Conservation (phyloP, 2,888 invertebrate genomes). For the Trichopria drosophilae region DNA sequence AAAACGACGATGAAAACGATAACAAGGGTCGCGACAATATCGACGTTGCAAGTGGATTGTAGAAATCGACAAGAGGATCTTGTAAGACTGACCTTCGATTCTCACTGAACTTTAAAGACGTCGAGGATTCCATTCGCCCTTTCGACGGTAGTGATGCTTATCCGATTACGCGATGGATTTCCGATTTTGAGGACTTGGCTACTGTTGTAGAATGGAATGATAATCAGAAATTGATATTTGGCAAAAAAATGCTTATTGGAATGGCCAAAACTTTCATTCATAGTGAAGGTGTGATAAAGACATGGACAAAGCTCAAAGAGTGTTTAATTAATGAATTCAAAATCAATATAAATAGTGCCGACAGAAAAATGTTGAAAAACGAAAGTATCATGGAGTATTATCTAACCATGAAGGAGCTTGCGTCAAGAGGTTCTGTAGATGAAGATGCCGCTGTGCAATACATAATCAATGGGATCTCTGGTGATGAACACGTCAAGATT, state of each 20-base stretch:
- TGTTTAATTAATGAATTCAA: not conserved
- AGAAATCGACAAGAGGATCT: too few relatives aligned
- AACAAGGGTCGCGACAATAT: too few relatives aligned
- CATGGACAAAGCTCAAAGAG: not conserved
- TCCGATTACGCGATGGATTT: not conserved
- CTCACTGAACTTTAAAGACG: too few relatives aligned
- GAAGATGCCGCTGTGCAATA: too few relatives aligned
- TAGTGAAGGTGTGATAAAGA: too few relatives aligned
- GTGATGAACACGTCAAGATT: too few relatives aligned
- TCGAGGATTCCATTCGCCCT: not conserved
- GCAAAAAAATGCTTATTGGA: not conserved
- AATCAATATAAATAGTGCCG: not conserved
- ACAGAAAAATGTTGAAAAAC: constrained; percentile 1
- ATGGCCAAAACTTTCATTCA: not conserved
- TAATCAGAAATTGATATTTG: not conserved
- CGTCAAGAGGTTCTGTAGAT: too few relatives aligned
- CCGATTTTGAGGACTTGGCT: not conserved
- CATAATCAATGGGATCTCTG: too few relatives aligned
- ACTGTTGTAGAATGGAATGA: not conserved
- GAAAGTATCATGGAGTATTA: not conserved
- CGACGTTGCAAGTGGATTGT: too few relatives aligned
- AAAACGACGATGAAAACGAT: too few relatives aligned
- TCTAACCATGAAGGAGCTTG: constrained; percentile 1
- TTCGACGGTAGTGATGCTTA: too few relatives aligned
- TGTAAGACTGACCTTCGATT: too few relatives aligned